A percentile compares a stretch with the other conserved stretches of the same genome.
These are phyloP conservation scores for Brevimyrus niger DNA, from an alignment of 2,113 vertebrate genomes.

Conservation along the genomic window DNA sequence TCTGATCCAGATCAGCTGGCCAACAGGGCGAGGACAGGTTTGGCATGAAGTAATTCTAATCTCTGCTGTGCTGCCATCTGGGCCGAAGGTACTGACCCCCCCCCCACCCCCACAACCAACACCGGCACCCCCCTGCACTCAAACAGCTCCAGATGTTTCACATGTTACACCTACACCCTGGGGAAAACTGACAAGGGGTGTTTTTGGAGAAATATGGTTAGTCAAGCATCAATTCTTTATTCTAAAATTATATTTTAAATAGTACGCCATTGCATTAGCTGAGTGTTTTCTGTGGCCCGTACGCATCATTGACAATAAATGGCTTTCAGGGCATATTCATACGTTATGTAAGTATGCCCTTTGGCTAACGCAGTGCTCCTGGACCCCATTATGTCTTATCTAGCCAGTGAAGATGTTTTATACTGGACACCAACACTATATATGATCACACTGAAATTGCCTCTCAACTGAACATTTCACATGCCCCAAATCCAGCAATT, in stretches of 20 bases:
- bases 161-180: constrained; percentile 29
- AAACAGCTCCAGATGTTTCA: constrained; percentile 65
- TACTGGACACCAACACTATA: constrained; percentile 20
- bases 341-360: constrained; percentile 39
- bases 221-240: background rate
- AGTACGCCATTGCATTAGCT: background rate
- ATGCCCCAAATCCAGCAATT: background rate
- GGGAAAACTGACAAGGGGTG: constrained; percentile 30
- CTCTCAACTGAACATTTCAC: background rate
- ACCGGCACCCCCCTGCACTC: constrained; percentile 42
- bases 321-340: background rate
- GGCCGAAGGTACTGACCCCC: constrained; percentile 42
- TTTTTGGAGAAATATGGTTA: background rate
- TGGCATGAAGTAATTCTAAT: constrained; percentile 55
- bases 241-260: background rate
- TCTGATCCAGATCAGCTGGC: constrained; percentile 46
- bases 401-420: constrained; percentile 30
- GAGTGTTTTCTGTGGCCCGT: background rate
- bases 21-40: background rate
- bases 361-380: constrained; percentile 42
- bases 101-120: background rate
- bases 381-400: constrained; percentile 36
- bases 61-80: constrained; percentile 70
- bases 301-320: background rate
- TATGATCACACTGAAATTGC: background rate